Conservation (phyloP, 2,888 invertebrate species). For the Pristionchus entomophagus region DNA sequence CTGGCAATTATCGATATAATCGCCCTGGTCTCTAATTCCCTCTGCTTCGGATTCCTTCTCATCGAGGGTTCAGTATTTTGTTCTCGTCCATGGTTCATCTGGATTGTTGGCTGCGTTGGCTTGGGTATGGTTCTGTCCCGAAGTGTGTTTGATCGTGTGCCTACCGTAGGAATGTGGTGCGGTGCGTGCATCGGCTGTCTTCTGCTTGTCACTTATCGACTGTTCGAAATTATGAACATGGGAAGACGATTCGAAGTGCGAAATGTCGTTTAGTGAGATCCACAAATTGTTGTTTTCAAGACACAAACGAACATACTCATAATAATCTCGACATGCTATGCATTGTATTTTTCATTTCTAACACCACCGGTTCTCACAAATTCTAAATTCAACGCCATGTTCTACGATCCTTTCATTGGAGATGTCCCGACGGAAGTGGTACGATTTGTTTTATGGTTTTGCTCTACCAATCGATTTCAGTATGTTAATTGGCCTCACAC, state of each 20-base stretch:
- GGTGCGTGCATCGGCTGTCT: conserved; percentile 8
- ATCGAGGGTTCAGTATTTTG: not conserved
- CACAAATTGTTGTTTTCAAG: not conserved
- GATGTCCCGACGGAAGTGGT: not conserved
- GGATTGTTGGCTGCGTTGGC: not conserved
- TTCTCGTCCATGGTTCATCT: not conserved
- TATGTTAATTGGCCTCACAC: not conserved
- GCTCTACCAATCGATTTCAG: not conserved
- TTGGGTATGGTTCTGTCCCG: not conserved
- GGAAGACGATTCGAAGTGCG: not conserved
- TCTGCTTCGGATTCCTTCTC: not conserved
- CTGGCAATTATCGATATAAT: not conserved
- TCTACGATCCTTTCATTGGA: not conserved
- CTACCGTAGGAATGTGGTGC: not conserved
- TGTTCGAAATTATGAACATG: not conserved
- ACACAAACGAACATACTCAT: not conserved
- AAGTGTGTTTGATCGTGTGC: not conserved
- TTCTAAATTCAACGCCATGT: not conserved
- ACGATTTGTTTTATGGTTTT: not conserved
- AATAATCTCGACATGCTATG: not conserved
- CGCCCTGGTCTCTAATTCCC: not conserved
- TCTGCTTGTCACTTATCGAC: not conserved
- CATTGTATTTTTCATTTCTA: not conserved
- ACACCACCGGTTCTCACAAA: not conserved
- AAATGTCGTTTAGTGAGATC: not conserved